Percentiles rank a stretch among this genome's conserved stretches.
Evolutionary conservation across 2,888 invertebrate species (phyloP).

Genomic region (Diadromus collaris): DNA sequence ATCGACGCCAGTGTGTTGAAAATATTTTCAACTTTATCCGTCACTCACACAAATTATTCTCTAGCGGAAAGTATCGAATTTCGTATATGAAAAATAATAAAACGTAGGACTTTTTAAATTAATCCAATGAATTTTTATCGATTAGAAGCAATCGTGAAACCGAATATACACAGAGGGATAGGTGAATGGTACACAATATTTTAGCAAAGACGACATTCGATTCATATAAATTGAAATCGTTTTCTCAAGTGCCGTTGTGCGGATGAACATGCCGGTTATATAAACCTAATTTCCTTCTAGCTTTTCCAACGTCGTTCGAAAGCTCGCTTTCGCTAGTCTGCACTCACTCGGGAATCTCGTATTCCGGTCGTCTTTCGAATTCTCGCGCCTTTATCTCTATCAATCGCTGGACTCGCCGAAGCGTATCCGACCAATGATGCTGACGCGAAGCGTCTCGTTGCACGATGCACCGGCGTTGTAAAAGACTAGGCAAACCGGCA

Average conservation of each 20-base stretch:
- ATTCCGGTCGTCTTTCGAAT: slow-evolving; percentile 49
- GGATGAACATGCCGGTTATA: slow-evolving; percentile 12
- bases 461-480: slow-evolving; percentile 6
- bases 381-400: slow-evolving; percentile 45
- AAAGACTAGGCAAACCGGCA: slow-evolving; percentile 18
- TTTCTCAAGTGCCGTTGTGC: slow-evolving; percentile 37
- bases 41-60: background rate
- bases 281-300: background rate
- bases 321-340: slow-evolving; percentile 2
- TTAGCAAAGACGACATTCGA: slow-evolving; percentile 37
- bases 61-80: background rate
- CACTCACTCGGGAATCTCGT: slow-evolving; percentile 42
- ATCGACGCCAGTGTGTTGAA: background rate
- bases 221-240: slow-evolving; percentile 31
- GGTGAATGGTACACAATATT: background rate
- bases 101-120: background rate
- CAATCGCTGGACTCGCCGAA: slow-evolving; percentile 35
- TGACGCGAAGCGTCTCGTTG: slow-evolving; percentile 27
- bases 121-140: background rate
- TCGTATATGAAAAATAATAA: too few species aligned
- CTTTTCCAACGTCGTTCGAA: slow-evolving; percentile 17
- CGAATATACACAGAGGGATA: background rate
- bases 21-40: background rate
- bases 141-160: background rate
- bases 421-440: slow-evolving; percentile 38